Conservation (phyloP, 2,888 invertebrate species). For the Girardia tigrina region DNA sequence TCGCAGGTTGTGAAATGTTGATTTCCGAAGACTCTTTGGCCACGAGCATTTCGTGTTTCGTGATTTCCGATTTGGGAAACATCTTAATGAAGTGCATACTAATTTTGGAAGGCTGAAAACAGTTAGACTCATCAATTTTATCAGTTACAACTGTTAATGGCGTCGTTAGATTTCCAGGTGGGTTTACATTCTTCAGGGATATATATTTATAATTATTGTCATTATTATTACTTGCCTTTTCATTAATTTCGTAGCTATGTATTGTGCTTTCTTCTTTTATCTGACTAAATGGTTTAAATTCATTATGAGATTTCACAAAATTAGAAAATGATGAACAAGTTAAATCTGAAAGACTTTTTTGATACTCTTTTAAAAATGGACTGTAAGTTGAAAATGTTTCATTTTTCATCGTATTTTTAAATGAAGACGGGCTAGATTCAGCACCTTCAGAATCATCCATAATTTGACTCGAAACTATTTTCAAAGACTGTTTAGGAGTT, state of each 20-base stretch:
- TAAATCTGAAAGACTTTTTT: conserved; percentile 3
- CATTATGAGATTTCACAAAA: not conserved
- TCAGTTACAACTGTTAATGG: not conserved
- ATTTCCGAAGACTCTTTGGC: too few relatives aligned
- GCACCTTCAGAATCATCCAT: conserved; percentile 3
- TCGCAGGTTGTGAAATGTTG: too few relatives aligned
- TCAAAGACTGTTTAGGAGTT: not conserved
- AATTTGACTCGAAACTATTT: not conserved
- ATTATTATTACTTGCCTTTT: not conserved
- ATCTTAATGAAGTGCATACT: not conserved
- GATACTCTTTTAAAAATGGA: not conserved
- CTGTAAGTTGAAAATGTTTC: not conserved
- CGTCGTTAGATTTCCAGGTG: not conserved
- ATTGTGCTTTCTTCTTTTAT: not conserved
- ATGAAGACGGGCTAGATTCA: conserved; percentile 12
- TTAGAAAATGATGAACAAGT: not conserved
- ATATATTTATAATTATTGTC: not conserved
- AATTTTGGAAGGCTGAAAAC: not conserved
- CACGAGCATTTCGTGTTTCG: too few relatives aligned
- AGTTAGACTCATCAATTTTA: not conserved
- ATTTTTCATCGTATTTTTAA: conserved; percentile 10
- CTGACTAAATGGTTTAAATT: too few relatives aligned
- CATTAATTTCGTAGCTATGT: not conserved
- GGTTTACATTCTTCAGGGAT: not conserved
- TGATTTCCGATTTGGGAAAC: too few relatives aligned